Percentiles rank a stretch among this genome's conserved stretches.
These are phyloP conservation scores for Cherax quadricarinatus DNA, from an alignment of 1,140 invertebrate genomes.

Conservation along the genomic window DNA sequence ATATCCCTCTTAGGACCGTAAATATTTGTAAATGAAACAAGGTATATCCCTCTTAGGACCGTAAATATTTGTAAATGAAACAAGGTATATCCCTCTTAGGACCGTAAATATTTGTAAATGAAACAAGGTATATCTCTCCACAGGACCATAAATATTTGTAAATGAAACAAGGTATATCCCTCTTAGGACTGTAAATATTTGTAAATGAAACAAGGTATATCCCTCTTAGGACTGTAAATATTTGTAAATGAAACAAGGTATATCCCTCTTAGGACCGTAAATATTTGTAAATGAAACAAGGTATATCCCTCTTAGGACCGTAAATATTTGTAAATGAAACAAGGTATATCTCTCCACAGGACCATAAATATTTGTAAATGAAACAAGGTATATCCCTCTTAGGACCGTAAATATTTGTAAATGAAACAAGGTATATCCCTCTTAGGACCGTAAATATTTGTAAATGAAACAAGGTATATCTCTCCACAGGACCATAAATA, in stretches of 20 bases:
- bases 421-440: background rate
- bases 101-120: too few relatives aligned
- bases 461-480: background rate
- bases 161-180: background rate
- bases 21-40: too few relatives aligned
- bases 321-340: too few relatives aligned
- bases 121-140: background rate
- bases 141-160: too few relatives aligned
- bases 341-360: slow-evolving; percentile 75
- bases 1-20: slow-evolving; percentile 78
- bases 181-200: too few relatives aligned
- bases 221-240: too few relatives aligned
- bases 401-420: too few relatives aligned
- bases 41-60: slow-evolving; percentile 77
- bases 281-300: too few relatives aligned
- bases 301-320: slow-evolving; percentile 78
- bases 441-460: slow-evolving; percentile 81
- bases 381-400: slow-evolving; percentile 8
- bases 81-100: slow-evolving; percentile 75
- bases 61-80: too few relatives aligned
- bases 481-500: slow-evolving; percentile 77
- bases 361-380: too few relatives aligned
- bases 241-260: too few relatives aligned
- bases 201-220: background rate
- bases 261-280: slow-evolving; percentile 79